These are phyloP conservation scores for Antheraea assamensis DNA, from an alignment of 2,888 invertebrate species.

Conservation along the genomic window DNA sequence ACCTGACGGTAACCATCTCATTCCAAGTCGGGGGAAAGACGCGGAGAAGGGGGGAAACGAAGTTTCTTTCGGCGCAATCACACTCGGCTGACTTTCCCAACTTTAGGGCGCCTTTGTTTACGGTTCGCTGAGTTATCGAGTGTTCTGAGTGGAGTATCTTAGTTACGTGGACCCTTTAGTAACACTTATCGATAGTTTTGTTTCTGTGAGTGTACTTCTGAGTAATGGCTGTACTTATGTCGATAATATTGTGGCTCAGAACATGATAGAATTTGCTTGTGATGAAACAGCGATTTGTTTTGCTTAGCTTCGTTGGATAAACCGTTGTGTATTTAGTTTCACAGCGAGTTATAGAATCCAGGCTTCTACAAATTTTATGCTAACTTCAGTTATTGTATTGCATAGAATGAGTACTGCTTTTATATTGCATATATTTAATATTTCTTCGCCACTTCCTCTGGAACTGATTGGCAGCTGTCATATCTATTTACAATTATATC, in stretches of 20 bases:
- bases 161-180: neutral
- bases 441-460: too few relatives aligned
- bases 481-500: too few relatives aligned
- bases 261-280: neutral
- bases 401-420: neutral
- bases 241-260: neutral
- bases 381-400: neutral
- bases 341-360: too few relatives aligned
- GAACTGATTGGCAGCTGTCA: too few relatives aligned
- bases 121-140: constrained; percentile 19
- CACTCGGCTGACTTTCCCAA: constrained; percentile 20
- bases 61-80: constrained; percentile 13
- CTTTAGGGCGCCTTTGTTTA: constrained; percentile 24
- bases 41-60: neutral
- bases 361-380: too few relatives aligned
- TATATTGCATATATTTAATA: neutral
- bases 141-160: constrained; percentile 4
- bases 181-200: constrained; percentile 11
- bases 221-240: neutral
- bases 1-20: constrained; percentile 4
- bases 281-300: too few relatives aligned
- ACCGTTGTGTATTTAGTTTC: too few relatives aligned
- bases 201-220: neutral
- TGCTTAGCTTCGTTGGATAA: neutral
- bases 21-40: neutral